Evolutionary conservation across 1,140 invertebrate genomes (phyloP).

Genomic region (Macrosteles quadrilineatus): DNA sequence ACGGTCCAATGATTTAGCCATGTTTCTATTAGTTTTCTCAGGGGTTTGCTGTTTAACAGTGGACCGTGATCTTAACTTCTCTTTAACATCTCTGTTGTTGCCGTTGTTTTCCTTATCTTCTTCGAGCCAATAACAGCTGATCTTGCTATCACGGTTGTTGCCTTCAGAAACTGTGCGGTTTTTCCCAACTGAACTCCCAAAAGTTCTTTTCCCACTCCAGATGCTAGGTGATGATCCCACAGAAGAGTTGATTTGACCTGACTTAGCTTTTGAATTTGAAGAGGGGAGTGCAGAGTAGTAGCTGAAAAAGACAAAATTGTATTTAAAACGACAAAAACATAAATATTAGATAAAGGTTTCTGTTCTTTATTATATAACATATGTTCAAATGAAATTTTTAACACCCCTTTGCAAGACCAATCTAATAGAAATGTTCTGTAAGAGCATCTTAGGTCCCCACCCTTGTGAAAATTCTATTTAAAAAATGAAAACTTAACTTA

Average conservation of each 20-base stretch:
- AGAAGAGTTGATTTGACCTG: constrained; percentile 19
- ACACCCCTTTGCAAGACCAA: too few species aligned
- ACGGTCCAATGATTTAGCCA: constrained; percentile 39
- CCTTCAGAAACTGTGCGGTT: constrained; percentile 31
- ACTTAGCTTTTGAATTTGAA: constrained; percentile 33
- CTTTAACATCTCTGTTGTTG: constrained; percentile 30
- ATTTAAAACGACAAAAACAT: too few species aligned
- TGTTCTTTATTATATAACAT: too few species aligned
- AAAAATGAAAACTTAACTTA: too few species aligned
- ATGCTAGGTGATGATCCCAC: constrained; percentile 14
- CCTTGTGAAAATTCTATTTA: too few species aligned
- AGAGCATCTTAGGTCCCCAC: too few species aligned
- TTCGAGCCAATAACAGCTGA: constrained; percentile 32
- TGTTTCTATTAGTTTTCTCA: constrained; percentile 30
- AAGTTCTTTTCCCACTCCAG: constrained; percentile 34
- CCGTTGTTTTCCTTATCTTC: constrained; percentile 38
- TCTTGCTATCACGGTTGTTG: constrained; percentile 32
- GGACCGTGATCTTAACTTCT: constrained; percentile 38
- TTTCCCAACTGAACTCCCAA: constrained; percentile 32
- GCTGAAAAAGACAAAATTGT: constrained; percentile 32
- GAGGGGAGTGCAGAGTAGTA: constrained; percentile 42
- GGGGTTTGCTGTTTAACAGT: constrained; percentile 36
- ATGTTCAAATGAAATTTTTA: too few species aligned
- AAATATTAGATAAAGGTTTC: too few species aligned
- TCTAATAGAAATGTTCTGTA: too few species aligned